Evolutionary conservation across 2,888 invertebrate species (phyloP).

Genomic region (Mechanitis mazaeus): DNA sequence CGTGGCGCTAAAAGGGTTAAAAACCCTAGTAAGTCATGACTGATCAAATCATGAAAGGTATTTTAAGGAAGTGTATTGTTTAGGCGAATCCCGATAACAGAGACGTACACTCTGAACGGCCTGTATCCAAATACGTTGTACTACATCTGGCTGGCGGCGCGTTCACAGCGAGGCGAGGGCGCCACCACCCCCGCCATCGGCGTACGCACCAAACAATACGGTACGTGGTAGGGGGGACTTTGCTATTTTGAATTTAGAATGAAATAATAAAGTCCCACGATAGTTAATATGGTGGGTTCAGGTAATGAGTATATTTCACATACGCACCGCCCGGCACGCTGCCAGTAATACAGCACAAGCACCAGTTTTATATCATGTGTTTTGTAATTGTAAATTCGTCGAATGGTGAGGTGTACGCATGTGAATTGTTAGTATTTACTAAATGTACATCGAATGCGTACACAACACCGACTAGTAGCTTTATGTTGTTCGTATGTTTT

Average conservation of each 20-base stretch:
- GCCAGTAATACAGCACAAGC: constrained; percentile 76
- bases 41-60: too few species aligned
- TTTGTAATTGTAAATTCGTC: constrained; percentile 72
- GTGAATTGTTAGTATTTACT: constrained; percentile 9
- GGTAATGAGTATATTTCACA: constrained; percentile 74
- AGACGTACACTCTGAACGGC: constrained; percentile 90
- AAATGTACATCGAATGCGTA: constrained; percentile 39
- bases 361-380: constrained; percentile 76
- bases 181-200: constrained; percentile 96
- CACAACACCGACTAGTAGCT: constrained; percentile 69
- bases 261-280: constrained; percentile 34
- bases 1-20: too few species aligned
- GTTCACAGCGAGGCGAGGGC: constrained; percentile 95
- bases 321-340: constrained; percentile 76
- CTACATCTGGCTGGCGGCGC: constrained; percentile 97
- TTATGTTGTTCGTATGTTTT: constrained; percentile 73
- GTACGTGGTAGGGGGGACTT: constrained; percentile 79
- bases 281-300: constrained; percentile 57
- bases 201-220: constrained; percentile 97
- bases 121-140: constrained; percentile 97
- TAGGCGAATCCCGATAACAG: constrained; percentile 86
- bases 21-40: too few species aligned
- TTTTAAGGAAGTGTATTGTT: background rate
- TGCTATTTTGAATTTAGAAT: constrained; percentile 1
- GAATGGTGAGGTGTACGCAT: constrained; percentile 66